These are phyloP conservation scores for Zaprionus vittiger DNA, from an alignment of 1,140 invertebrate genomes.

Conservation along the genomic window DNA sequence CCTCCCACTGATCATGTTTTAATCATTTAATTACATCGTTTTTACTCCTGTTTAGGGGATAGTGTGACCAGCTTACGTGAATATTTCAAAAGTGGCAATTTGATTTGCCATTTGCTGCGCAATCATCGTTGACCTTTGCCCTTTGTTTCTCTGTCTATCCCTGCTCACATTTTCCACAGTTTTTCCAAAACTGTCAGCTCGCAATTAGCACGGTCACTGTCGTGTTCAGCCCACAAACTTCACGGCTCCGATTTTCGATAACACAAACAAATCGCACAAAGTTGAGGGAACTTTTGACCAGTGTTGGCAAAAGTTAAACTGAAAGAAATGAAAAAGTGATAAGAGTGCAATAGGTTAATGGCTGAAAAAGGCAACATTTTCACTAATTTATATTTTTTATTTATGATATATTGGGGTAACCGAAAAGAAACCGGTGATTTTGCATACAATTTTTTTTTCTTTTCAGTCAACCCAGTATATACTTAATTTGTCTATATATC, in stretches of 20 bases:
- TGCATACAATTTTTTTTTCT: too few species aligned
- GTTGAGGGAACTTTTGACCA: too few species aligned
- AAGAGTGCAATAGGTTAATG: too few species aligned
- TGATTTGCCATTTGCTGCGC: not conserved
- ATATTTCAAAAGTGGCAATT: constrained; percentile 2
- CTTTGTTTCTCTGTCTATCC: constrained; percentile 6
- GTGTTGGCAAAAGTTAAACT: too few species aligned
- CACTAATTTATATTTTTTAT: too few species aligned
- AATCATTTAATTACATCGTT: constrained; percentile 59
- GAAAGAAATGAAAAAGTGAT: too few species aligned
- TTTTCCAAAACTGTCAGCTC: constrained; percentile 45
- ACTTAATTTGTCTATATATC: too few species aligned
- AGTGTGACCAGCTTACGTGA: too few species aligned
- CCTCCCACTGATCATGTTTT: constrained; percentile 18
- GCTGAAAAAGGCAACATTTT: too few species aligned
- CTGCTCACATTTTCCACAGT: constrained; percentile 17
- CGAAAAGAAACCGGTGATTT: too few species aligned
- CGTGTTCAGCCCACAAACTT: constrained; percentile 37
- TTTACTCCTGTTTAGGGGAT: not conserved
- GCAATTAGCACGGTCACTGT: constrained; percentile 71
- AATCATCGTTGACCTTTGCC: constrained; percentile 13
- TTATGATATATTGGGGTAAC: too few species aligned
- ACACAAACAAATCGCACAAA: not conserved
- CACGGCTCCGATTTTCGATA: not conserved
- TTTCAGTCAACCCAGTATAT: too few species aligned